Percentiles rank a stretch among this genome's conserved stretches.
These are phyloP conservation scores for Tanaodytes sp. DNA, from an alignment of 2,888 invertebrate species.

Conservation along the genomic window DNA sequence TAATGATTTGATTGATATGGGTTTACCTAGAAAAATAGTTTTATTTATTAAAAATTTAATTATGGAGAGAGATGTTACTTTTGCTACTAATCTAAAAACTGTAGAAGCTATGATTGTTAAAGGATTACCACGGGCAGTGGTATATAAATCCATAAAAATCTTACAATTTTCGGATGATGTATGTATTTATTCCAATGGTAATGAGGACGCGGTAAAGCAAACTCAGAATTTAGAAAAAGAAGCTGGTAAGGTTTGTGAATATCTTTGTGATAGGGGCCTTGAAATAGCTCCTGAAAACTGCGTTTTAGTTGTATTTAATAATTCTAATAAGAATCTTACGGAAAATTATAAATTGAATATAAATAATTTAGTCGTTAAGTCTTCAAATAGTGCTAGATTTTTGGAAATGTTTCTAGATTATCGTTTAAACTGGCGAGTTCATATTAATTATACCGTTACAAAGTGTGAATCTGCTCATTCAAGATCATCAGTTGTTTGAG, in stretches of 20 bases:
- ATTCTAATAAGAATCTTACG: not conserved
- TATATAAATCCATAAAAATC: too few species aligned
- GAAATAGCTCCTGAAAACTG: constrained; percentile 35
- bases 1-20: constrained; percentile 28
- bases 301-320: constrained; percentile 34
- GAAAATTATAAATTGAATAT: constrained; percentile 10
- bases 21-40: constrained; percentile 14
- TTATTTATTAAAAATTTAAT: constrained; percentile 29
- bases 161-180: too few species aligned
- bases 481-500: constrained; percentile 32
- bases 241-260: too few species aligned
- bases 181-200: too few species aligned
- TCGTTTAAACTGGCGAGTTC: constrained; percentile 24
- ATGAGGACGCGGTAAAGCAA: too few species aligned
- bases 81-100: too few species aligned
- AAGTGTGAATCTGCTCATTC: constrained; percentile 22
- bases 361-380: too few species aligned
- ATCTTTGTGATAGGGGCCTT: constrained; percentile 18
- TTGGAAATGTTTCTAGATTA: constrained; percentile 32
- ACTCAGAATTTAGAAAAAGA: too few species aligned
- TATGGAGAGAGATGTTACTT: too few species aligned
- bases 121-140: constrained; percentile 35
- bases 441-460: constrained; percentile 3
- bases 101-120: too few species aligned
- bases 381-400: too few species aligned